Conservation (phyloP, 37 sponge, comb jelly and placozoan species). For the Spongilla lacustris region DNA sequence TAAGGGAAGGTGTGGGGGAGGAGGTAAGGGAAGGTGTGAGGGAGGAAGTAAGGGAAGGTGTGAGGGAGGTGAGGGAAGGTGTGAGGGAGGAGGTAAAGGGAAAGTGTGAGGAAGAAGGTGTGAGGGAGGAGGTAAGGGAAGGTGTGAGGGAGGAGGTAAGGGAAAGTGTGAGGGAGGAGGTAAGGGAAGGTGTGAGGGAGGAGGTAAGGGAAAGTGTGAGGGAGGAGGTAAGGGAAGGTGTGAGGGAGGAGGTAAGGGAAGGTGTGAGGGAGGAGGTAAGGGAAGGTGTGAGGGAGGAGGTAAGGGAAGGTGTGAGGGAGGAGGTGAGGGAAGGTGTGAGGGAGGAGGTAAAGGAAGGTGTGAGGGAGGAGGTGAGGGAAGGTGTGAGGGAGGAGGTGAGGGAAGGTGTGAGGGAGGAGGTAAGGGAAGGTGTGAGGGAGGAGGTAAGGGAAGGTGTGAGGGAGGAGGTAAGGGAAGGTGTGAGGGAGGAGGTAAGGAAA, state of each 20-base stretch:
- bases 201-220: no score
- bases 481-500: neutral
- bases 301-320: neutral
- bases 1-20: neutral
- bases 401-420: neutral
- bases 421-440: no score
- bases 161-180: no score
- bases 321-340: neutral
- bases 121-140: neutral
- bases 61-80: neutral
- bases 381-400: neutral
- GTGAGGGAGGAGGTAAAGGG: neutral
- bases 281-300: neutral
- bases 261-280: no score
- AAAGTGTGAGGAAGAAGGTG: no score
- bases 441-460: neutral
- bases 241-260: neutral
- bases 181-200: no score
- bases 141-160: neutral
- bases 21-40: neutral
- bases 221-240: no score
- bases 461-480: neutral
- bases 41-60: neutral
- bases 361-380: neutral
- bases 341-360: neutral